Conservation (phyloP, 2,888 invertebrate species). For the Caenorhabditis sinica region DNA sequence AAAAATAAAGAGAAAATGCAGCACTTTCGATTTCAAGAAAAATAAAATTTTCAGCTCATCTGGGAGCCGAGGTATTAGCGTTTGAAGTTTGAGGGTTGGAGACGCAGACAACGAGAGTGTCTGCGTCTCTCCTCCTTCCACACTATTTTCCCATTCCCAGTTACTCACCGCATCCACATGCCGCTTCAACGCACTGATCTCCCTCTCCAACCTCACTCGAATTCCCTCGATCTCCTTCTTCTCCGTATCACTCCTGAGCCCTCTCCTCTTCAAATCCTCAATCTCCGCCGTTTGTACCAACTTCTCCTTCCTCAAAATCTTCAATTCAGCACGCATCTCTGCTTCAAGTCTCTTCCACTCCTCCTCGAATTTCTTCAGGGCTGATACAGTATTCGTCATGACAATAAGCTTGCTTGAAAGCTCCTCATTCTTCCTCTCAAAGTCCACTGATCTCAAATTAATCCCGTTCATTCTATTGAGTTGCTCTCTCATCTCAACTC, state of each 20-base stretch:
- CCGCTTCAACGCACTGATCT: conserved; percentile 73
- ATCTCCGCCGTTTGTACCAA: conserved; percentile 71
- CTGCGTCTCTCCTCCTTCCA: not conserved
- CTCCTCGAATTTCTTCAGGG: conserved; percentile 67
- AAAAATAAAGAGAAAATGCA: no score
- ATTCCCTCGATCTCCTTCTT: conserved; percentile 71
- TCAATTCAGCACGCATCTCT: conserved; percentile 75
- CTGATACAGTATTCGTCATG: conserved; percentile 56
- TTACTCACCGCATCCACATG: conserved; percentile 71
- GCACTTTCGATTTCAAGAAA: no score
- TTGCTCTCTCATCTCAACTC: conserved; percentile 58
- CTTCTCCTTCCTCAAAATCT: conserved; percentile 74
- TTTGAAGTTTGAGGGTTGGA: no score
- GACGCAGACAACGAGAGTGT: no score
- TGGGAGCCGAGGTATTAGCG: no score
- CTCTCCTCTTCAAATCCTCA: conserved; percentile 69
- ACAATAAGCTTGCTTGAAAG: conserved; percentile 49
- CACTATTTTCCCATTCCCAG: not conserved
- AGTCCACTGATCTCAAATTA: conserved; percentile 57
- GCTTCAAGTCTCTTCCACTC: conserved; percentile 73
- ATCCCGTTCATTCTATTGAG: conserved; percentile 53
- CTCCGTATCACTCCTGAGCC: conserved; percentile 68
- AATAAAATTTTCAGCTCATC: no score
- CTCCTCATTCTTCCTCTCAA: conserved; percentile 64
- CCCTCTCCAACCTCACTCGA: conserved; percentile 72